Conservation (phyloP, 2,797 vertebrate species). For the Sebastes cheni region DNA sequence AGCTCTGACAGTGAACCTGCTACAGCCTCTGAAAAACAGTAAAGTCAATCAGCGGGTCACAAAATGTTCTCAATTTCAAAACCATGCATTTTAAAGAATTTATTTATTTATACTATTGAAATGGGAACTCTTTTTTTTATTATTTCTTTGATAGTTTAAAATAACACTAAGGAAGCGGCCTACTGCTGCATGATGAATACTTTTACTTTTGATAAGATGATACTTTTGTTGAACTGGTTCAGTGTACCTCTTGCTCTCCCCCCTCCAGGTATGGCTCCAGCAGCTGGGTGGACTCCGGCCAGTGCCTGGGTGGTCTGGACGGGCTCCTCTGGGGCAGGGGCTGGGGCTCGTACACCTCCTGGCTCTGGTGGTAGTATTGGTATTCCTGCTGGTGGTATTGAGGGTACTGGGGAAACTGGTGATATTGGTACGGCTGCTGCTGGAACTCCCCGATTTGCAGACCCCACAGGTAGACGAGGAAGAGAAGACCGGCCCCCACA, state of each 20-base stretch:
- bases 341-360: constrained; percentile 60
- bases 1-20: no score
- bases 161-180: background rate
- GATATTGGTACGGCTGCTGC: constrained; percentile 68
- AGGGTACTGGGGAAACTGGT: constrained; percentile 69
- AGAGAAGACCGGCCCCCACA: constrained; percentile 85
- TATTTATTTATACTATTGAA: background rate
- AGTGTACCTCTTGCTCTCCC: constrained; percentile 80
- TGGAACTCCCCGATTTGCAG: constrained; percentile 83
- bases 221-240: background rate
- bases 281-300: constrained; percentile 67
- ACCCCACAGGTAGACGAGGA: constrained; percentile 85
- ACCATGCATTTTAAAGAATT: fast-evolving
- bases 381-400: constrained; percentile 64
- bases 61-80: no score
- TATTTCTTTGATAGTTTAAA: background rate
- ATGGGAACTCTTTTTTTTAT: no score
- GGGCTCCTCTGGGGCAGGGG: constrained; percentile 66
- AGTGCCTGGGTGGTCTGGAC: constrained; percentile 66
- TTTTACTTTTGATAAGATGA: background rate
- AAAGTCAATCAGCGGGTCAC: no score
- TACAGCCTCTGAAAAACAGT: no score
- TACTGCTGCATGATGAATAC: background rate
- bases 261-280: constrained; percentile 83
- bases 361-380: constrained; percentile 55